Evolutionary conservation across 1,140 invertebrate genomes (phyloP).

Genomic region (Ceratina japonica): DNA sequence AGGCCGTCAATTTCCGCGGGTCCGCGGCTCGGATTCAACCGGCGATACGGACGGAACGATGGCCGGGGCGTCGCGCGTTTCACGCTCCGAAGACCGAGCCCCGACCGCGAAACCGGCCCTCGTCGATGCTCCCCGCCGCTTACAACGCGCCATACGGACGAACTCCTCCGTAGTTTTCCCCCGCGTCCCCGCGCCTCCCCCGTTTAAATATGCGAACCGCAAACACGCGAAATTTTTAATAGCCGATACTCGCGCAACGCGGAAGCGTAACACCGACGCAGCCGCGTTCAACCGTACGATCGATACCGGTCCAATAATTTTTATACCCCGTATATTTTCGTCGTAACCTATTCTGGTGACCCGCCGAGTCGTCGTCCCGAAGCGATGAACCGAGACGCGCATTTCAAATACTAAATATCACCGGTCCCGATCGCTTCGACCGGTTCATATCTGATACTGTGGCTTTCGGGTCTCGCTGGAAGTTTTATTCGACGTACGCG

Average conservation of each 20-base stretch:
- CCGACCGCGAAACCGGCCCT: constrained; percentile 51
- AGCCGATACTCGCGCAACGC: neutral
- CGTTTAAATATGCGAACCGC: neutral
- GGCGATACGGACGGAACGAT: constrained; percentile 54
- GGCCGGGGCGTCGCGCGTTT: constrained; percentile 23
- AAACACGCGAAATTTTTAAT: neutral
- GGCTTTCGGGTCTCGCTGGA: no score
- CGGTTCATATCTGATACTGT: no score
- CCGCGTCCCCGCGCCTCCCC: neutral
- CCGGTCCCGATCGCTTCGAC: no score
- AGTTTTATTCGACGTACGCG: no score
- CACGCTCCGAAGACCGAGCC: constrained; percentile 33
- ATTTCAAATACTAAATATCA: no score
- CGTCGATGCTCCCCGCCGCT: constrained; percentile 44
- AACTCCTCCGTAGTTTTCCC: constrained; percentile 34
- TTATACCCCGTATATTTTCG: no score
- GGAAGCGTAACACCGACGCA: constrained; percentile 1
- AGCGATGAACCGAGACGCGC: no score
- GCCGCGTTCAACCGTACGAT: no score
- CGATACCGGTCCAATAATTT: no score
- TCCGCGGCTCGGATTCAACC: constrained; percentile 29
- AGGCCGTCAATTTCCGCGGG: constrained; percentile 36
- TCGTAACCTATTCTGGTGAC: no score
- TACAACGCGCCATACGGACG: constrained; percentile 46
- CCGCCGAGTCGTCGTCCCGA: no score